Evolutionary conservation across 2,113 vertebrate species (phyloP).

Genomic region (Chitala chitala): DNA sequence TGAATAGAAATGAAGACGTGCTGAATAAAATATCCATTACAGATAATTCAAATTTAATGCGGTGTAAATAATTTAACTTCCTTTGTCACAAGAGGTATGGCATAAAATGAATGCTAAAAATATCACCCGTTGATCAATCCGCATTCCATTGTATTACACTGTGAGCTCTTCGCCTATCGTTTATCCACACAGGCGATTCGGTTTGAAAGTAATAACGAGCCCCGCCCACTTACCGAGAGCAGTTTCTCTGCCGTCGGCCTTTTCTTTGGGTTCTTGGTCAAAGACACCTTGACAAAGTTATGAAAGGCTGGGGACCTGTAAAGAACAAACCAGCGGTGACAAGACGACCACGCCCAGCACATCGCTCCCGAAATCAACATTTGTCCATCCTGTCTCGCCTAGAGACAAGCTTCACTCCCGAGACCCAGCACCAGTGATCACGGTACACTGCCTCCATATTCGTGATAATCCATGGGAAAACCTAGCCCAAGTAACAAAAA

Average conservation of each 20-base stretch:
- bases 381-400: background rate
- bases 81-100: background rate
- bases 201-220: background rate
- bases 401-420: too few relatives aligned
- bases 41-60: constrained; percentile 2
- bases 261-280: constrained; percentile 96
- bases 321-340: background rate
- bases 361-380: background rate
- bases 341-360: background rate
- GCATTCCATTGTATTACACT: background rate
- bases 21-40: background rate
- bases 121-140: background rate
- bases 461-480: too few relatives aligned
- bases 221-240: constrained; percentile 70
- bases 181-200: background rate
- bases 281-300: constrained; percentile 91
- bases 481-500: too few relatives aligned
- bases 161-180: background rate
- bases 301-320: constrained; percentile 85
- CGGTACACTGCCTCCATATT: too few relatives aligned
- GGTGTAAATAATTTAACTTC: constrained; percentile 5
- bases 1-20: background rate
- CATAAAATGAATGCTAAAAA: background rate
- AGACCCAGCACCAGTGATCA: too few relatives aligned
- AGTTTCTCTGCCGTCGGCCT: constrained; percentile 95